These are phyloP conservation scores for Semotilus atromaculatus DNA, from an alignment of 2,797 vertebrate species.

Conservation along the genomic window DNA sequence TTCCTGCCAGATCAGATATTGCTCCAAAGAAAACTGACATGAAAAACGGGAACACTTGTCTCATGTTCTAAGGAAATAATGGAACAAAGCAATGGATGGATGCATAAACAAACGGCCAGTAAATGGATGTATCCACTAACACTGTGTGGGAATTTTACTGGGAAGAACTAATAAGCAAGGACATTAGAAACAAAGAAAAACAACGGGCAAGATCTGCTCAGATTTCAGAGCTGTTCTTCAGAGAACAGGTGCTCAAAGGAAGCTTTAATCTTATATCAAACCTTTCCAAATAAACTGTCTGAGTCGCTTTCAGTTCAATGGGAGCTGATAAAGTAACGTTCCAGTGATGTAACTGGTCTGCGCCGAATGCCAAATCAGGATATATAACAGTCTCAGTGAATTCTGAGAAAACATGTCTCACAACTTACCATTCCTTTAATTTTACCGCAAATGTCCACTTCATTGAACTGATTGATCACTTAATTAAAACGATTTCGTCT, in stretches of 20 bases:
- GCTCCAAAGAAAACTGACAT: conserved; percentile 25
- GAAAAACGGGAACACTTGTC: conserved; percentile 19
- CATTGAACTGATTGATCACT: neutral
- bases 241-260: conserved; percentile 46
- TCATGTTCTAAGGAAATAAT: conserved; percentile 50
- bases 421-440: neutral
- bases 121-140: conserved; percentile 46
- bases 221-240: conserved; percentile 38
- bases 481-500: neutral
- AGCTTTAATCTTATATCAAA: conserved; percentile 47
- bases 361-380: neutral
- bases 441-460: neutral
- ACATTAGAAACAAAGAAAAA: conserved; percentile 52
- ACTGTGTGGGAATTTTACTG: conserved; percentile 36
- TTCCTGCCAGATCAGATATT: conserved; percentile 52
- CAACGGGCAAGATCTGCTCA: conserved; percentile 46
- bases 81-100: conserved; percentile 45
- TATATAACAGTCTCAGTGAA: neutral
- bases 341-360: neutral
- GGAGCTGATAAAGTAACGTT: neutral
- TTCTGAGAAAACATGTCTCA: neutral
- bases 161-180: conserved; percentile 35
- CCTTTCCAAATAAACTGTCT: conserved; percentile 7
- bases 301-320: neutral
- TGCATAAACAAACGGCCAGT: conserved; percentile 37